Evolutionary conservation across 2,797 vertebrate genomes (phyloP), one percentile per base, ranked within the genome.

Genomic region (Mallotus villosus): DNA sequence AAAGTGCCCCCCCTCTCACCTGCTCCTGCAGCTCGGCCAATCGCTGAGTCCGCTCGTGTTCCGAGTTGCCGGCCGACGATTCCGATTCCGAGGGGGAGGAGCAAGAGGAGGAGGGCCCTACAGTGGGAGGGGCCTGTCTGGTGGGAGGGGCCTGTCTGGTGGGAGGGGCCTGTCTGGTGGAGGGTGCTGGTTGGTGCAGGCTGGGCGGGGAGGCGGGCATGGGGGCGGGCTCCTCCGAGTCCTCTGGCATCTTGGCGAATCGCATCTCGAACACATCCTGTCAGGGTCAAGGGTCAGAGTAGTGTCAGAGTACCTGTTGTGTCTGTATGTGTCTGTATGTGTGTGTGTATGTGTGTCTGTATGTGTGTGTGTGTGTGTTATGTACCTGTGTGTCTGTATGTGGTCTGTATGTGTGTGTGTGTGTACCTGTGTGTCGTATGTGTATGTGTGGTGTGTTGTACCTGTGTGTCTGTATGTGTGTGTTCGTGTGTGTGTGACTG

Each of bases 181-280:
- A 94, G 88, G 94, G 95, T 87, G 94, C 93, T 0, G 49, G 68
- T 0, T 24, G 57, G 90, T 81, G 95, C 80, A 95, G 94, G 89
- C 92, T 93, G 41, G 93, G 92, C 0, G 87, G 95, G 0, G 94
- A 96, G 3, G 94, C 94, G 25, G 94, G 95, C 66, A 94, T 91
- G 0, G 93, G 89, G 3, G 88, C 77, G 2, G 79, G 0, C 60
- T 96, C 95, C 85, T 95, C 94, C 0, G 94, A 94, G 62, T 98
- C 96, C 57, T 97, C 96, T 0, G 97, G 96, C 94, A 97, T 97
- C 89, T 97, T 97, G 75, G 96, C 96, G 0, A 97, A 97, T 51
- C 95, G 94, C 96, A 97, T 98, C 89, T 98, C 96, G 25, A 98
- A 98, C 24, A 98, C 95, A 14, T 98, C 97, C 96, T 46, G 75